Evolutionary conservation across 2,797 vertebrate species (phyloP).

Genomic region (Gymnoscopelus microlampas): DNA sequence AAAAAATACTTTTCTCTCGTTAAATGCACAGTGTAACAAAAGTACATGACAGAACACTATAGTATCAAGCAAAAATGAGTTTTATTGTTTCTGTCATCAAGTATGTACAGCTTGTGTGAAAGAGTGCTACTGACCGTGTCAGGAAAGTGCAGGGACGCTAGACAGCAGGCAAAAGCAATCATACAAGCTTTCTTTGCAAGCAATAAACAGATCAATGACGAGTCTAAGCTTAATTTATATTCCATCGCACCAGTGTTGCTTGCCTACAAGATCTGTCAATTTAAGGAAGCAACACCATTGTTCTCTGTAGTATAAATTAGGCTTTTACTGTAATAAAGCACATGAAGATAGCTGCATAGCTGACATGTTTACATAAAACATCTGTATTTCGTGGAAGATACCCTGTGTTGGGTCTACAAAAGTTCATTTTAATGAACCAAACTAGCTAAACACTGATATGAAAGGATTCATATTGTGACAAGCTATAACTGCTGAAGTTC

Average conservation of each 20-base stretch:
- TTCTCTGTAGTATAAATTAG: too few relatives aligned
- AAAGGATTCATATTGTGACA: constrained; percentile 19
- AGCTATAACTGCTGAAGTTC: background rate
- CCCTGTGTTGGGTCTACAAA: constrained; percentile 42
- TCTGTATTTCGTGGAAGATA: constrained; percentile 30
- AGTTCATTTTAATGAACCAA: constrained; percentile 36
- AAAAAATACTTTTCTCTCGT: background rate
- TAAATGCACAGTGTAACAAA: constrained; percentile 7
- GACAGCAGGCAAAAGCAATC: constrained; percentile 78
- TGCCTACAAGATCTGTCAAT: too few relatives aligned
- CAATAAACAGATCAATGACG: constrained; percentile 59
- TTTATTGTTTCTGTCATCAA: constrained; percentile 79
- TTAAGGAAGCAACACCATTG: too few relatives aligned
- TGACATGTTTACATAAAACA: constrained; percentile 38
- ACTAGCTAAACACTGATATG: constrained; percentile 34
- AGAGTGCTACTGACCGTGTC: constrained; percentile 77
- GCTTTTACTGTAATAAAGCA: constrained; percentile 43
- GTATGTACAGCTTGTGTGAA: constrained; percentile 84
- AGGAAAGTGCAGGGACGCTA: constrained; percentile 71
- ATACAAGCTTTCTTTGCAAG: constrained; percentile 74
- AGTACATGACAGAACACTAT: constrained; percentile 21
- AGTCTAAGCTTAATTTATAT: constrained; percentile 6
- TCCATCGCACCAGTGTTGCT: too few relatives aligned
- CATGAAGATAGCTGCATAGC: constrained; percentile 58
- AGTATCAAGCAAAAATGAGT: constrained; percentile 72